Evolutionary conservation across 2,797 vertebrate genomes (phyloP).

Genomic region (Catostomus latipinnis): DNA sequence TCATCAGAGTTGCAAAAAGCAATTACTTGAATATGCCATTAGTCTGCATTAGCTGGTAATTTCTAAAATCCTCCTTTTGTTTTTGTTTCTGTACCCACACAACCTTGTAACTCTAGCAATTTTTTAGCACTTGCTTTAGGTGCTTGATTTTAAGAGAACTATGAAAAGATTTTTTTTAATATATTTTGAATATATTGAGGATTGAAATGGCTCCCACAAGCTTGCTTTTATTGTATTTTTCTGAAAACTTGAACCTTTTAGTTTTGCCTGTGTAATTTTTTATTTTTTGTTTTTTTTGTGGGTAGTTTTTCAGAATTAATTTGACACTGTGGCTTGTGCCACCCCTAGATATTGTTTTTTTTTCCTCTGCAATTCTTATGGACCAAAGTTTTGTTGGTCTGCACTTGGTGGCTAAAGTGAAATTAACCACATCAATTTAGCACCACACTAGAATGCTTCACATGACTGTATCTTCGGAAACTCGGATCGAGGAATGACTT

Average conservation of each 20-base stretch:
- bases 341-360: neutral
- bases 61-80: slow-evolving; percentile 7
- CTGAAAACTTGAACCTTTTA: slow-evolving; percentile 63
- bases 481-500: neutral
- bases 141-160: slow-evolving; percentile 76
- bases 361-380: neutral
- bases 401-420: neutral
- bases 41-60: slow-evolving; percentile 8
- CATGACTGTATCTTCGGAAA: neutral
- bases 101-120: slow-evolving; percentile 30
- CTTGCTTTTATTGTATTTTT: slow-evolving; percentile 70
- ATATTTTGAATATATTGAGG: slow-evolving; percentile 59
- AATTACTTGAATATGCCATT: slow-evolving; percentile 37
- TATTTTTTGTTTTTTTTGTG: slow-evolving; percentile 48
- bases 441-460: slow-evolving; percentile 7
- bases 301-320: slow-evolving; percentile 58
- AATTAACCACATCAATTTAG: neutral
- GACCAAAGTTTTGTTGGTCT: slow-evolving; percentile 1
- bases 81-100: slow-evolving; percentile 15
- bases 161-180: slow-evolving; percentile 70
- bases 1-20: neutral
- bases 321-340: slow-evolving; percentile 11
- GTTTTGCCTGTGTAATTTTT: neutral
- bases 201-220: slow-evolving; percentile 62
- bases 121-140: slow-evolving; percentile 71